Evolutionary conservation across 1,140 invertebrate genomes (phyloP), one percentile per base, ranked within the genome.

Genomic region (Meteorus sp.): DNA sequence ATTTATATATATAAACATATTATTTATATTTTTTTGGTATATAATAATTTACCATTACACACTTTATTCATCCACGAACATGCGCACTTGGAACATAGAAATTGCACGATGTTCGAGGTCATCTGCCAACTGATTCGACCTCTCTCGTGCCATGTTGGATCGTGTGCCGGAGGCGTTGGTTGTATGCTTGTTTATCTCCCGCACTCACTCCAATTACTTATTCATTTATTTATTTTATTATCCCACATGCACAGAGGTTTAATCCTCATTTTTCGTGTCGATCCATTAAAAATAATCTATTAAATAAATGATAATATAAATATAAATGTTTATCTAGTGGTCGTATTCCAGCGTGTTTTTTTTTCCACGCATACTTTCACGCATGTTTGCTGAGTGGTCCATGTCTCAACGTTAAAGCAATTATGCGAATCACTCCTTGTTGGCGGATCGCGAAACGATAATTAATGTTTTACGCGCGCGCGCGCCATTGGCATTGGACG

Each of bases 401-500:
- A n/a, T n/a, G n/a, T n/a, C n/a, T n/a, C n/a, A n/a, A n/a, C n/a
- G n/a, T n/a, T n/a, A n/a, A n/a, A n/a, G 47, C 56, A 59, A 59
- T 59, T 48, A 60, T 53, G 48, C 37, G 56, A 41, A 44, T 44
- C 35, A 25, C 22, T 45, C 47, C 43, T 22, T 37, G 45, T n/a
- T n/a, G n/a, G 51, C 29, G 27, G 29, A 54, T 48, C 23, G 53
- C n/a, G n/a, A 29, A 33, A 48, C 39, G 48, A 63, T 60, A 60
- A 59, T 62, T 63, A 61, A 57, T 55, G 51, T 60, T 60, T 63
- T 53, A 29, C 9, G 4, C 4, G 15, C 13, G 35, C 54, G 58
- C 55, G 51, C 53, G 63, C 59, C 48, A 65, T 64, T 64, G 66
- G 57, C 66, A 68, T 60, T 65, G 61, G 58, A 58, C 52, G 62